These are phyloP conservation scores for Epicauta chinensis DNA, from an alignment of 1,140 invertebrate species.

Conservation along the genomic window DNA sequence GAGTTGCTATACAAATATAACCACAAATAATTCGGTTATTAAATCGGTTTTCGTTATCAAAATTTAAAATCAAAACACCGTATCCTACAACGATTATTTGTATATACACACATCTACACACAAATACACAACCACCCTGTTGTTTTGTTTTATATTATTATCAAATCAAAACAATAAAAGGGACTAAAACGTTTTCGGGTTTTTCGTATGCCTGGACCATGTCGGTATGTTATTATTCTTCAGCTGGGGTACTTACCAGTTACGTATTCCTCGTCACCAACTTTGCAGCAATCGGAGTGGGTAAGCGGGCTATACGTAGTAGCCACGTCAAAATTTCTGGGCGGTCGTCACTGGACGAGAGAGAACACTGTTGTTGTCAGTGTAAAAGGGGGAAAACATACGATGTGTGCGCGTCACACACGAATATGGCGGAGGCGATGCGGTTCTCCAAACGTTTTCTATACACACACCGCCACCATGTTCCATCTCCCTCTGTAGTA, in stretches of 20 bases:
- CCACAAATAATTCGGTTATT: no score
- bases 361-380: no score
- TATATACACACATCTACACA: no score
- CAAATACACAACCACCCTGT: no score
- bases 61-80: no score
- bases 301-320: slow-evolving; percentile 86
- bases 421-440: slow-evolving; percentile 49
- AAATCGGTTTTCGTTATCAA: no score
- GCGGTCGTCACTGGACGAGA: slow-evolving; percentile 78
- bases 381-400: slow-evolving; percentile 45
- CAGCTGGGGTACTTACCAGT: slow-evolving; percentile 75
- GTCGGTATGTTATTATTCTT: slow-evolving; percentile 60
- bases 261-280: slow-evolving; percentile 92
- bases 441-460: no score
- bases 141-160: no score
- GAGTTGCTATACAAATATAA: no score
- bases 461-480: no score
- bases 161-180: slow-evolving; percentile 33
- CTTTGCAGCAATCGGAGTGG: slow-evolving; percentile 87
- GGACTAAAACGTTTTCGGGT: slow-evolving; percentile 6
- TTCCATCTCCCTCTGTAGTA: no score
- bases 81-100: no score
- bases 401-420: slow-evolving; percentile 62
- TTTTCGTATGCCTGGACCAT: slow-evolving; percentile 47
- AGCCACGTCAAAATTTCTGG: slow-evolving; percentile 89